These are phyloP conservation scores for Papilio polyxenes DNA, from an alignment of 1,140 invertebrate genomes.

Conservation along the genomic window DNA sequence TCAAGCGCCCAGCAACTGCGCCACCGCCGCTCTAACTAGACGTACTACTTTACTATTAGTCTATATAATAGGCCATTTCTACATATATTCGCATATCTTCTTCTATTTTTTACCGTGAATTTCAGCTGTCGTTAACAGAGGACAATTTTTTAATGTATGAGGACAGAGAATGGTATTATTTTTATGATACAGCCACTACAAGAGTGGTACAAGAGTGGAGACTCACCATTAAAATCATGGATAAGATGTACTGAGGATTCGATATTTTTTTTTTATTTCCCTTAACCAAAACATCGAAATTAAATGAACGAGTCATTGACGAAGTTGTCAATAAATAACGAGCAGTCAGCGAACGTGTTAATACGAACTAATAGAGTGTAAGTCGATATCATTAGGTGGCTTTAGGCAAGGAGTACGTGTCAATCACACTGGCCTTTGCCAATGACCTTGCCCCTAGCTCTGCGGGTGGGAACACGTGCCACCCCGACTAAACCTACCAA, in stretches of 20 bases:
- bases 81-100: too few relatives aligned
- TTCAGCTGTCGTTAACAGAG: too few relatives aligned
- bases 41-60: too few relatives aligned
- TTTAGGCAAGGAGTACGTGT: slow-evolving; percentile 42
- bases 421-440: slow-evolving; percentile 54
- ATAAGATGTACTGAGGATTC: not conserved
- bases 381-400: slow-evolving; percentile 40
- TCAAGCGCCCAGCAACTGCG: too few relatives aligned
- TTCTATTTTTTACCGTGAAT: too few relatives aligned
- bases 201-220: not conserved
- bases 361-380: slow-evolving; percentile 38
- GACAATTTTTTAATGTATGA: too few relatives aligned
- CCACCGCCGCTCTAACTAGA: too few relatives aligned
- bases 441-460: slow-evolving; percentile 57
- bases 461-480: slow-evolving; percentile 29
- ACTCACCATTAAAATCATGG: too few relatives aligned
- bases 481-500: slow-evolving; percentile 37
- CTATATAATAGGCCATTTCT: too few relatives aligned
- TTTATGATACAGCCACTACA: too few relatives aligned
- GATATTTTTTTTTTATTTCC: not conserved
- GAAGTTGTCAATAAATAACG: slow-evolving; percentile 6
- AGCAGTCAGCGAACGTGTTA: slow-evolving; percentile 30
- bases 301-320: not conserved
- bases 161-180: too few relatives aligned
- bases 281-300: not conserved